phyloP scores from a whole-genome alignment of 2,113 vertebrate species.

The Hylia prasina region DNA sequence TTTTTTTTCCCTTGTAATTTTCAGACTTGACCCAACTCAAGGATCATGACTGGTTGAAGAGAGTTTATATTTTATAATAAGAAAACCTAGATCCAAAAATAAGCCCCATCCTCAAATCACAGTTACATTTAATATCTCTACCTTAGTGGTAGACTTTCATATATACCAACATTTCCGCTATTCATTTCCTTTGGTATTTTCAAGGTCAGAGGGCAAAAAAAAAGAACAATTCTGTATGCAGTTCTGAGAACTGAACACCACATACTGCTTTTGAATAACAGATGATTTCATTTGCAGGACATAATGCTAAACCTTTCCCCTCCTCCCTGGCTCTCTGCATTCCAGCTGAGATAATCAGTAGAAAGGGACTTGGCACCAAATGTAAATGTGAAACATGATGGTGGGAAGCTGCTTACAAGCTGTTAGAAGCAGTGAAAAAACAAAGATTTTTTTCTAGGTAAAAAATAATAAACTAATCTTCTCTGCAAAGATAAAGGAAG shows the following conservation, averaged over 20 bases:
- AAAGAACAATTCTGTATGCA: neutral
- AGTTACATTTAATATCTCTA: neutral
- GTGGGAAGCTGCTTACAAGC: slow-evolving; percentile 45
- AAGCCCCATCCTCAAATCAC: neutral
- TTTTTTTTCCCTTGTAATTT: neutral
- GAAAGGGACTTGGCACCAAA: slow-evolving; percentile 53
- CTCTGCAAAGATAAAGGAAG: slow-evolving; percentile 27
- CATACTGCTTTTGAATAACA: slow-evolving; percentile 41
- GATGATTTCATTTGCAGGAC: slow-evolving; percentile 46
- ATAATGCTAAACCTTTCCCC: slow-evolving; percentile 9
- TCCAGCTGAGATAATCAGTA: slow-evolving; percentile 70
- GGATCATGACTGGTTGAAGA: neutral
- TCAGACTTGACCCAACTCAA: neutral
- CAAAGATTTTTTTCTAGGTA: neutral
- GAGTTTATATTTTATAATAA: neutral
- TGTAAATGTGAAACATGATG: slow-evolving; percentile 59
- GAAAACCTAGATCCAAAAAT: neutral
- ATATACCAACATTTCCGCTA: neutral
- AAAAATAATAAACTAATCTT: slow-evolving; percentile 3
- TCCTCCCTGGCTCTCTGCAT: neutral
- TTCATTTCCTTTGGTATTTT: slow-evolving; percentile 29
- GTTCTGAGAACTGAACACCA: neutral
- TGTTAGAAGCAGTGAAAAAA: slow-evolving; percentile 36
- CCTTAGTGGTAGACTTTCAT: neutral
- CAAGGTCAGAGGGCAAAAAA: slow-evolving; percentile 16